phyloP scores from a whole-genome alignment of 2,888 invertebrate genomes.

The Gymnosoma rotundatum region DNA sequence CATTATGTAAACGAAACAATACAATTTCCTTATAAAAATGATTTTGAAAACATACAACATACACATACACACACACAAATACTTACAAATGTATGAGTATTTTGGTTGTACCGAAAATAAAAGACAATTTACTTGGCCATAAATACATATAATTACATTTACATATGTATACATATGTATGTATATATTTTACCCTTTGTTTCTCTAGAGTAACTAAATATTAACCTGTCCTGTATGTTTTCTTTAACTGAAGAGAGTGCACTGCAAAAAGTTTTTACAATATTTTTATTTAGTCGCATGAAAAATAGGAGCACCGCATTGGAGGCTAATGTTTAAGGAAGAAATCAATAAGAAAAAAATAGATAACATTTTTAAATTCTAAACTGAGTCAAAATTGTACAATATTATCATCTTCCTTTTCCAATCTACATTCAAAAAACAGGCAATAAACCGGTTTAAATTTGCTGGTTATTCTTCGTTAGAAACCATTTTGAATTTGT shows the following conservation, averaged over 20 bases:
- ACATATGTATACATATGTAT: neutral
- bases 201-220: slow-evolving; percentile 30
- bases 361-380: no score
- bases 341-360: no score
- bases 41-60: neutral
- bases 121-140: slow-evolving; percentile 28
- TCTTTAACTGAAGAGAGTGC: slow-evolving; percentile 8
- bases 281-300: no score
- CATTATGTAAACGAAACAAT: slow-evolving; percentile 34
- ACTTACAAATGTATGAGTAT: neutral
- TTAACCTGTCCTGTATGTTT: slow-evolving; percentile 13
- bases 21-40: slow-evolving; percentile 24
- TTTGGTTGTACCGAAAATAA: neutral
- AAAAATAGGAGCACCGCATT: no score
- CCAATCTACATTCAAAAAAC: no score
- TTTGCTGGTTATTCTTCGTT: no score
- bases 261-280: slow-evolving; percentile 14
- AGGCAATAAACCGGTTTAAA: no score
- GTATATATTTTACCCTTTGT: slow-evolving; percentile 28
- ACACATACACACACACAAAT: neutral
- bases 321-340: no score
- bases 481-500: no score
- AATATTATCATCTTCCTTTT: no score
- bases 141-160: slow-evolving; percentile 25
- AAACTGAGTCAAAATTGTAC: no score